A percentile compares a stretch with the other conserved stretches of the same genome.
phyloP scores from a whole-genome alignment of 2,888 invertebrate species.

The Rhamnusium bicolor region DNA sequence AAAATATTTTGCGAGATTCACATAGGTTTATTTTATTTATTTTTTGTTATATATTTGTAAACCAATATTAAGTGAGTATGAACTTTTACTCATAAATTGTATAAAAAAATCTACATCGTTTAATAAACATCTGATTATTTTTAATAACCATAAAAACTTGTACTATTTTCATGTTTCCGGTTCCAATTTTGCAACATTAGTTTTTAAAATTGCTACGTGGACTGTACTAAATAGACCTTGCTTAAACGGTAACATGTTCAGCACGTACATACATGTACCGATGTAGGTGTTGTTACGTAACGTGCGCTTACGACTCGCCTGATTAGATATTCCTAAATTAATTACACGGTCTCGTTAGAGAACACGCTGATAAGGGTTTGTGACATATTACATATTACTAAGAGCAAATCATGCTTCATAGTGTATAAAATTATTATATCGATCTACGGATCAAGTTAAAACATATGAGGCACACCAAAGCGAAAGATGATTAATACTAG shows the following conservation, averaged over 20 bases:
- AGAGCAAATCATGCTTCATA: constrained; percentile 17
- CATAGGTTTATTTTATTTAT: too few relatives aligned
- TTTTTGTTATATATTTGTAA: too few relatives aligned
- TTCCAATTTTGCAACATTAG: not conserved
- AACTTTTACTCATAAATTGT: too few relatives aligned
- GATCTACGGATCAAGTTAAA: constrained; percentile 14
- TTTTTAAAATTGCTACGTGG: not conserved
- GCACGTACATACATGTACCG: not conserved
- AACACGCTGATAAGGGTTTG: constrained; percentile 42
- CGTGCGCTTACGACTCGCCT: constrained; percentile 37
- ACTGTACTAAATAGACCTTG: not conserved
- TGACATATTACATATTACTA: constrained; percentile 32
- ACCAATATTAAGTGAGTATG: too few relatives aligned
- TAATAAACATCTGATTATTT: too few relatives aligned
- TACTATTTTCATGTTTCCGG: too few relatives aligned
- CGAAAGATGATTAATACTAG: not conserved
- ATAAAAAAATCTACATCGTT: too few relatives aligned
- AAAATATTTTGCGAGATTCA: too few relatives aligned
- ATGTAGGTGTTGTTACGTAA: constrained; percentile 1
- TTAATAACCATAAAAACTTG: too few relatives aligned
- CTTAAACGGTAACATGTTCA: not conserved
- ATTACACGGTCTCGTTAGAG: constrained; percentile 37
- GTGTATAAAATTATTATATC: constrained; percentile 22
- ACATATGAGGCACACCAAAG: not conserved
- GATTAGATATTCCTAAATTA: constrained; percentile 51